A percentile compares a stretch with the other conserved stretches of the same genome.
These are phyloP conservation scores for Psilopogon haemacephalus DNA, from an alignment of 2,113 vertebrate genomes.

Conservation along the genomic window DNA sequence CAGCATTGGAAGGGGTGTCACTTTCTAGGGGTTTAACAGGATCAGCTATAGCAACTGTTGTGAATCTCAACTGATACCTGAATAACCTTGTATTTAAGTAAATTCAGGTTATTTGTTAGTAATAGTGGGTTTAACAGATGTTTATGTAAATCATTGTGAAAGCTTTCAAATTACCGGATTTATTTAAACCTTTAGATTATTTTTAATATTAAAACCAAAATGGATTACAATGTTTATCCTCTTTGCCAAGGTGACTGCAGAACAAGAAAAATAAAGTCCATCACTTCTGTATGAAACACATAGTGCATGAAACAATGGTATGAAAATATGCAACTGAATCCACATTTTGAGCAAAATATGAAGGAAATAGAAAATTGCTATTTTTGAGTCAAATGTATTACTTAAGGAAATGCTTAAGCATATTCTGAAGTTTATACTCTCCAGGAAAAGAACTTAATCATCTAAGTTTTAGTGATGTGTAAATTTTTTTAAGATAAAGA, in stretches of 20 bases:
- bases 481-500: background rate
- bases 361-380: background rate
- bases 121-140: slow-evolving; percentile 15
- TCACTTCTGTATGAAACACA: background rate
- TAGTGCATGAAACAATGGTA: background rate
- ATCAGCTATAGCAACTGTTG: background rate
- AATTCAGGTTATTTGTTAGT: slow-evolving; percentile 16
- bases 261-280: slow-evolving; percentile 13
- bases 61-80: background rate
- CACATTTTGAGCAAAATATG: background rate
- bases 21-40: slow-evolving; percentile 17
- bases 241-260: slow-evolving; percentile 24
- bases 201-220: slow-evolving; percentile 32
- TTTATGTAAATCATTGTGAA: background rate
- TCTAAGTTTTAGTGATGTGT: background rate
- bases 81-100: slow-evolving; percentile 9
- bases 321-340: background rate
- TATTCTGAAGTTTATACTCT: background rate
- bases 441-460: background rate
- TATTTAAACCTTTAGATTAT: background rate
- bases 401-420: background rate
- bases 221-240: slow-evolving; percentile 11
- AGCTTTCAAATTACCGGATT: slow-evolving; percentile 24
- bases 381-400: background rate
- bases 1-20: background rate